phyloP scores from a whole-genome alignment of 2,888 invertebrate species.

The Temnothorax unifasciatus region DNA sequence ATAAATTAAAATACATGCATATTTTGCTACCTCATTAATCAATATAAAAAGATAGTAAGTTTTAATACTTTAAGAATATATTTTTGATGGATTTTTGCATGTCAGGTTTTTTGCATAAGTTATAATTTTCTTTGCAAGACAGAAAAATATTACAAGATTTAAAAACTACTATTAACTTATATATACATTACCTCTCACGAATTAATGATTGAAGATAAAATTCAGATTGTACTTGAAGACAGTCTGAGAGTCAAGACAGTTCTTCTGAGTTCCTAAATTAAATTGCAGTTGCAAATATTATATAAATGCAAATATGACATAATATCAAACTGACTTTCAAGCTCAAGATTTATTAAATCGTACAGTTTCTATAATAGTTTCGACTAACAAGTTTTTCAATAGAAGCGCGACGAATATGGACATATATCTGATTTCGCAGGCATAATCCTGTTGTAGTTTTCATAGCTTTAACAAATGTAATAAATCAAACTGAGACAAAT shows the following conservation, averaged over 20 bases:
- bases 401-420: background rate
- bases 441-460: background rate
- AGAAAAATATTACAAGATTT: background rate
- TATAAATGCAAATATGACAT: background rate
- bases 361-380: background rate
- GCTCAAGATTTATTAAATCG: background rate
- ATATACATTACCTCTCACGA: background rate
- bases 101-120: background rate
- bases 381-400: background rate
- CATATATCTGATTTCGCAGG: background rate
- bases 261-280: background rate
- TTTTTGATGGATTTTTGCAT: background rate
- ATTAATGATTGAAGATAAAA: background rate
- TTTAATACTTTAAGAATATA: background rate
- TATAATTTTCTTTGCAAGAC: background rate
- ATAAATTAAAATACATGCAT: background rate
- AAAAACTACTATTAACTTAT: background rate
- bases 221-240: background rate
- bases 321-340: background rate
- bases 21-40: background rate
- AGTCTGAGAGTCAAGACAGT: background rate
- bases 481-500: background rate
- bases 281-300: background rate
- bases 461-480: background rate
- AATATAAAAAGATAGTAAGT: background rate